phyloP scores from a whole-genome alignment of 2,113 vertebrate genomes.

The Lonchura striata region DNA sequence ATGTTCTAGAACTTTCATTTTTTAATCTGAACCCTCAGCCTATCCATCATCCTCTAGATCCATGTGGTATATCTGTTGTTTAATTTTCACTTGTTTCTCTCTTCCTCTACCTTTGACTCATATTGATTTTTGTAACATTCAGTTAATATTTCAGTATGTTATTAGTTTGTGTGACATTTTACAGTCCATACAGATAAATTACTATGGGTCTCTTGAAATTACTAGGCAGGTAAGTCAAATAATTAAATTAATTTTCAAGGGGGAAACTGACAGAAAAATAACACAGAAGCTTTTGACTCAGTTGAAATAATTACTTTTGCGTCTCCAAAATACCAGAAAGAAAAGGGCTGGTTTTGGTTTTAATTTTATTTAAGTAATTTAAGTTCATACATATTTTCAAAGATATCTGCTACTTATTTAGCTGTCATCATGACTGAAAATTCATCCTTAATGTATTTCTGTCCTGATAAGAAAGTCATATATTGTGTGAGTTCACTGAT shows the following conservation, averaged over 20 bases:
- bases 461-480: not conserved
- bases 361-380: not conserved
- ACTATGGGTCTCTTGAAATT: slow-evolving; percentile 1
- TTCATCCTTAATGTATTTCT: not conserved
- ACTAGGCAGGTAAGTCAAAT: not conserved
- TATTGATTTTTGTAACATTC: slow-evolving; percentile 38
- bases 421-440: not conserved
- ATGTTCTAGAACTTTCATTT: not conserved
- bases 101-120: slow-evolving; percentile 2
- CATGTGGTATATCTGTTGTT: not conserved
- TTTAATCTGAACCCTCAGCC: not conserved
- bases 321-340: not conserved
- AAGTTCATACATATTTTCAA: not conserved
- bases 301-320: not conserved
- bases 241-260: not conserved
- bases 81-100: not conserved
- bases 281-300: not conserved
- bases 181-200: not conserved
- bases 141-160: slow-evolving; percentile 35
- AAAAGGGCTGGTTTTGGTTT: not conserved
- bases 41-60: not conserved
- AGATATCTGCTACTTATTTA: not conserved
- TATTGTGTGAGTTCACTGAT: not conserved
- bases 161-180: slow-evolving; percentile 49
- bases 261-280: not conserved